These are phyloP conservation scores for Enteromius trimaculatus DNA, from an alignment of 2,797 vertebrate genomes.

Conservation along the genomic window DNA sequence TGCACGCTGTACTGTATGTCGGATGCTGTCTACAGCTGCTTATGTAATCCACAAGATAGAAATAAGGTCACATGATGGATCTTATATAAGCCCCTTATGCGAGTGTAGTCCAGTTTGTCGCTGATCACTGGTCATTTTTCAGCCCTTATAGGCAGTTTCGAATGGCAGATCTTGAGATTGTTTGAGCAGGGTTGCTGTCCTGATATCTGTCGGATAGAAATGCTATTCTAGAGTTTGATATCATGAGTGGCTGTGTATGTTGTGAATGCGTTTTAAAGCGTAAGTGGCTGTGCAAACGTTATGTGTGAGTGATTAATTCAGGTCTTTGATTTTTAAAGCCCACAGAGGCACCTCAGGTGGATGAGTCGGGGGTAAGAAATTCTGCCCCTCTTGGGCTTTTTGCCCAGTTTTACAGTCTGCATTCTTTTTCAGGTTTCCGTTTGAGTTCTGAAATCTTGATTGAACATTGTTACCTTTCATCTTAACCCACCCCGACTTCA, in stretches of 20 bases:
- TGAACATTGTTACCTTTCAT: constrained; percentile 44
- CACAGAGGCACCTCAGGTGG: constrained; percentile 98
- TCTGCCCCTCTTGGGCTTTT: constrained; percentile 69
- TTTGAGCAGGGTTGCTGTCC: constrained; percentile 43
- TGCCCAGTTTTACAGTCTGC: constrained; percentile 66
- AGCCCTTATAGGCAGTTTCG: constrained; percentile 18
- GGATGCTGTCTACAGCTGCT: constrained; percentile 20
- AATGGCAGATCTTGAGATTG: not conserved
- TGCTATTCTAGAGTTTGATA: constrained; percentile 37
- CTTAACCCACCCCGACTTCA: constrained; percentile 37
- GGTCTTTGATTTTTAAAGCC: constrained; percentile 98
- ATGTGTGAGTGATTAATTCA: constrained; percentile 80
- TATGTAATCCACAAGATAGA: constrained; percentile 32
- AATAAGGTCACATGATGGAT: constrained; percentile 34
- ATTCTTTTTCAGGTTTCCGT: constrained; percentile 59
- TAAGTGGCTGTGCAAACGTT: constrained; percentile 46
- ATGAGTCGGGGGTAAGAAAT: constrained; percentile 97
- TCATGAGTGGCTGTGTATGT: constrained; percentile 49
- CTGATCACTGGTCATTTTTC: constrained; percentile 23
- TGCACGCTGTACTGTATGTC: constrained; percentile 44
- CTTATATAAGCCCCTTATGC: constrained; percentile 39
- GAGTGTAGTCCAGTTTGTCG: constrained; percentile 15
- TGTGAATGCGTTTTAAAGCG: constrained; percentile 59
- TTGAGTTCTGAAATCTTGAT: constrained; percentile 41
- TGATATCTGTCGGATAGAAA: constrained; percentile 70